Base-by-base conservation (phyloP, 2,113 vertebrate genomes). In the Osmerus eperlanus region DNA sequence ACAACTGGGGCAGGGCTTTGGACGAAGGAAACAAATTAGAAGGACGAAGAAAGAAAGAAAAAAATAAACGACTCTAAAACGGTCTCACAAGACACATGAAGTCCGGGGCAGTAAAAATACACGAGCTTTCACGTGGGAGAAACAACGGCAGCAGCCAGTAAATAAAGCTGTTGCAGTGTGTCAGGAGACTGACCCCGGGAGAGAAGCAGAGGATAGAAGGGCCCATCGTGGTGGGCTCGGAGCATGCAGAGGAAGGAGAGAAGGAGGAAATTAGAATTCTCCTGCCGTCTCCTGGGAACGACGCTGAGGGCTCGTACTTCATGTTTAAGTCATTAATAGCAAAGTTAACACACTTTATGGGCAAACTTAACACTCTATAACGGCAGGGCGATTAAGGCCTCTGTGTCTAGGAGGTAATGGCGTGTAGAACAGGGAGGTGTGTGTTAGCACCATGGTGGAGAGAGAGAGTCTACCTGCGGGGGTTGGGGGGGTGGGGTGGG, bases 81-180 rank as follows among this genome's bases (percentile, higher is more conserved):
- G 63, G 51, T 67, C 78, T 82, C 78, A 4, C 41, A 83, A 80
- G 81, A 82, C 16, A 9, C 77, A 77, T 81, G 51, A 76, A 74
- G 61, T 72, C 16, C 73, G 41, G 54, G 75, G 75, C 66, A 67
- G 76, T 84, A 76, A 81, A 84, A 84, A 65, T 67, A 79, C 67
- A 66, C 63, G 70, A 78, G 75, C 68, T 67, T 79, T 81, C 78
- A 78, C 79, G 16, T 83, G 78, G 83, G 81, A 86, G 74, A 69
- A 82, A 86, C 78, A 86, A 85, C 79, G 81, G 70, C 74, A 80
- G 61, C 71, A 73, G 2, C 77, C 79, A 84, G 77, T 88, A 87
- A 89, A 87, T 86, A 87, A 84, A 82, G 82, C 73, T 77, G 78
- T 68, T 69, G 59, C 82, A 69, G 77, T 78, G 70, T 68, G 74